Evolutionary conservation across 1,140 invertebrate genomes (phyloP).

Genomic region (Batillaria attramentaria): DNA sequence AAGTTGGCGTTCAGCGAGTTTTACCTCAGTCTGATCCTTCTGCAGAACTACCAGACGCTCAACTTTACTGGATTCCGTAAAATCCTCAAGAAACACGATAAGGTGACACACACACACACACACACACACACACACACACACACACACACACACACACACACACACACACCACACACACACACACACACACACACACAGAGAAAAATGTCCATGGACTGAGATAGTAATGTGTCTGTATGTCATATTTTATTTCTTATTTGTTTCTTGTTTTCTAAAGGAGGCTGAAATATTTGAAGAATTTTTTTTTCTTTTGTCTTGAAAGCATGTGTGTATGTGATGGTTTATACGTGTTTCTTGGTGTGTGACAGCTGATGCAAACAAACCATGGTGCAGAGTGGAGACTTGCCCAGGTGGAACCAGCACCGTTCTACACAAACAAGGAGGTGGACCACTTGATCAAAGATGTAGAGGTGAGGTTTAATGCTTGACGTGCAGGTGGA

Average conservation of each 20-base stretch:
- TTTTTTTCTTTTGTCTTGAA: too few species aligned
- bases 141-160: too few species aligned
- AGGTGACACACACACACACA: too few species aligned
- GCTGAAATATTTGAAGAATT: too few species aligned
- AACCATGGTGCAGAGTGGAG: constrained; percentile 82
- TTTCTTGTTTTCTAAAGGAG: too few species aligned
- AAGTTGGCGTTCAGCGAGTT: constrained; percentile 99
- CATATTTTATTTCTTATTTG: too few species aligned
- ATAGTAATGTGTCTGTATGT: too few species aligned
- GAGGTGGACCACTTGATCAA: constrained; percentile 96
- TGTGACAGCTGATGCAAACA: constrained; percentile 67
- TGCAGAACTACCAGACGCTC: constrained; percentile 87
- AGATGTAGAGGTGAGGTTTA: constrained; percentile 87
- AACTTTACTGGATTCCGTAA: constrained; percentile 99
- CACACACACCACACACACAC: too few species aligned
- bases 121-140: too few species aligned
- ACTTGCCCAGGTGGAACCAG: constrained; percentile 91
- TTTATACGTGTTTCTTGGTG: constrained; percentile 1
- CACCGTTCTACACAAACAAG: constrained; percentile 97
- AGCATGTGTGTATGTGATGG: neutral
- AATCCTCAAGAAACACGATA: constrained; percentile 99
- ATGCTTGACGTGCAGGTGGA: too few species aligned
- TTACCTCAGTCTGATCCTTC: constrained; percentile 95
- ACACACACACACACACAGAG: too few species aligned
- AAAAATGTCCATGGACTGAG: too few species aligned